Evolutionary conservation across 2,113 vertebrate genomes (phyloP).

Genomic region (Oostethus manadensis): DNA sequence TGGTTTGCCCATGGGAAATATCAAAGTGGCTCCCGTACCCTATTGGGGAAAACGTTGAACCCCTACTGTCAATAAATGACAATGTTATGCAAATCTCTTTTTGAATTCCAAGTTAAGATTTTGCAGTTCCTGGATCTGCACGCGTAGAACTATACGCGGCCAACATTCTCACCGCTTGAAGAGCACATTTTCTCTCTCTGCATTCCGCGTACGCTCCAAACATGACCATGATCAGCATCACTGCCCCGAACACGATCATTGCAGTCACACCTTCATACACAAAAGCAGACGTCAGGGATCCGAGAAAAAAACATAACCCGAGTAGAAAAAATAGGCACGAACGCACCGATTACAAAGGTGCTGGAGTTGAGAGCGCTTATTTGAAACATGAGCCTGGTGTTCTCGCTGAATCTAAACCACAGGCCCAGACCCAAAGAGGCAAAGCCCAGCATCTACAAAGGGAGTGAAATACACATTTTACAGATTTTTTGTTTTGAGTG

Average conservation of each 20-base stretch:
- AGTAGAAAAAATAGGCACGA: background rate
- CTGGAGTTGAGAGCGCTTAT: slow-evolving; percentile 30
- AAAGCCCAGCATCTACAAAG: slow-evolving; percentile 42
- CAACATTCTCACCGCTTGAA: slow-evolving; percentile 51
- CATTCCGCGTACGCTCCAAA: slow-evolving; percentile 59
- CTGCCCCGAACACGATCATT: slow-evolving; percentile 39
- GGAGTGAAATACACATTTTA: too few relatives aligned
- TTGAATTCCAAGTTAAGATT: too few relatives aligned
- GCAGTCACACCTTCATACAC: slow-evolving; percentile 48
- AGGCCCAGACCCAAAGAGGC: slow-evolving; percentile 48
- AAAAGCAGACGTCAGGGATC: background rate
- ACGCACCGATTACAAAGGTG: slow-evolving; percentile 52
- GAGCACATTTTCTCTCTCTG: slow-evolving; percentile 44
- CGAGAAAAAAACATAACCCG: background rate
- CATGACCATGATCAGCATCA: slow-evolving; percentile 53
- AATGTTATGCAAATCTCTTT: too few relatives aligned
- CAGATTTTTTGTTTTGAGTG: too few relatives aligned
- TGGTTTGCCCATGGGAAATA: too few relatives aligned
- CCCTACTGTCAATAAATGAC: too few relatives aligned
- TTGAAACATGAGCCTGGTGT: slow-evolving; percentile 43
- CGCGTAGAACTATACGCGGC: too few relatives aligned
- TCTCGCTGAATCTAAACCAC: slow-evolving; percentile 46
- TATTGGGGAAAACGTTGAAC: too few relatives aligned
- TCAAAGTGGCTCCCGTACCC: too few relatives aligned
- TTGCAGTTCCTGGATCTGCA: too few relatives aligned